Percentiles rank a stretch among this genome's conserved stretches.
Conservation (phyloP, 2,888 invertebrate genomes). For the Nyleta sp. region DNA sequence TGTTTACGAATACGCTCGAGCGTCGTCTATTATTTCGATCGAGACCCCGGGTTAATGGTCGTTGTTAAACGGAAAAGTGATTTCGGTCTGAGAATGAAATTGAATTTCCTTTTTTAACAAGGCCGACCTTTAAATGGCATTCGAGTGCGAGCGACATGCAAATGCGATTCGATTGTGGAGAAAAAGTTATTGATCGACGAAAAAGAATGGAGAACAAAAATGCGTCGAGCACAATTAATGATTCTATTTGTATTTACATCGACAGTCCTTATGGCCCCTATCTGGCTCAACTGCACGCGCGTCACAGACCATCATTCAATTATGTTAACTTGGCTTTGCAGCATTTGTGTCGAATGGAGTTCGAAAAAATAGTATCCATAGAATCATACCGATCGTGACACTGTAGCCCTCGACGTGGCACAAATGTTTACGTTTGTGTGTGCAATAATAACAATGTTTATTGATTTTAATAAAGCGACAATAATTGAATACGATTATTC, state of each 20-base stretch:
- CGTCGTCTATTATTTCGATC: too few species aligned
- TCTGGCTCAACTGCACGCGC: slow-evolving; percentile 7
- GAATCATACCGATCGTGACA: slow-evolving; percentile 12
- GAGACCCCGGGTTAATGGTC: too few species aligned
- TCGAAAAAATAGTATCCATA: slow-evolving; percentile 39
- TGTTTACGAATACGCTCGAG: too few species aligned
- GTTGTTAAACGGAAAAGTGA: too few species aligned
- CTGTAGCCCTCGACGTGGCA: background rate
- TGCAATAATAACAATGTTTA: slow-evolving; percentile 42
- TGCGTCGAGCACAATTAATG: slow-evolving; percentile 18
- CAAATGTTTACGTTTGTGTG: too few species aligned
- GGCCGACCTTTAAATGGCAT: background rate
- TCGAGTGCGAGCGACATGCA: too few species aligned
- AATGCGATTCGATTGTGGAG: background rate
- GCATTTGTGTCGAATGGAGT: slow-evolving; percentile 23
- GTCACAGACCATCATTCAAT: slow-evolving; percentile 45
- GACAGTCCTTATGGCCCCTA: background rate
- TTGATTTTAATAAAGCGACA: slow-evolving; percentile 42
- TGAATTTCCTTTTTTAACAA: background rate
- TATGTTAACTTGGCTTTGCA: slow-evolving; percentile 36
- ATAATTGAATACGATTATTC: slow-evolving; percentile 47
- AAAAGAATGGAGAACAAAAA: slow-evolving; percentile 1
- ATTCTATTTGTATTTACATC: slow-evolving; percentile 17
- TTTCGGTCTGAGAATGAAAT: background rate
- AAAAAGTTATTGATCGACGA: background rate